Percentiles rank a stretch among this genome's conserved stretches.
Evolutionary conservation across 2,797 vertebrate genomes (phyloP).

Genomic region (Passerculus sandwichensis): DNA sequence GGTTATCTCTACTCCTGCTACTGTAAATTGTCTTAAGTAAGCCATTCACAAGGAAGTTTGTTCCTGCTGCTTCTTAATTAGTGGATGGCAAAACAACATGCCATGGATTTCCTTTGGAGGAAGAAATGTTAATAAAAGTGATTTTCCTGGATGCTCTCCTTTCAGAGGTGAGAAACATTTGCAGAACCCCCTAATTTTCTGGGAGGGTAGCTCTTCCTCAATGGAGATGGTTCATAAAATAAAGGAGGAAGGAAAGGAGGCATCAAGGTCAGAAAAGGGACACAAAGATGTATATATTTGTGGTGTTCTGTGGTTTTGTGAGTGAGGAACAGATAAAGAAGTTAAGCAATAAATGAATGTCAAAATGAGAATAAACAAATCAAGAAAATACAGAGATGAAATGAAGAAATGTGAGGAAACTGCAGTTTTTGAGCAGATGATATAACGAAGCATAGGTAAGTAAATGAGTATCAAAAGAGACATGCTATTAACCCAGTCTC

Average conservation of each 20-base stretch:
- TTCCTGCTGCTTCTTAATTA: conserved; percentile 49
- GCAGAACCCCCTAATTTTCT: background rate
- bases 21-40: conserved; percentile 18
- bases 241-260: background rate
- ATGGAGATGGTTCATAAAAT: background rate
- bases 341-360: background rate
- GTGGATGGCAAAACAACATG: background rate
- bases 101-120: background rate
- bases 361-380: background rate
- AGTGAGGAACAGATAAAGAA: background rate
- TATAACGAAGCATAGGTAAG: background rate
- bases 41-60: background rate
- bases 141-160: conserved; percentile 4
- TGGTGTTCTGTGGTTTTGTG: background rate
- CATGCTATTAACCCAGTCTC: background rate
- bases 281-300: background rate
- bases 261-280: background rate
- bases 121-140: conserved; percentile 4
- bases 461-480: background rate
- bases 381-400: background rate
- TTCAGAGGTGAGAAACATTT: background rate
- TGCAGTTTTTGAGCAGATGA: background rate
- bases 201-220: background rate
- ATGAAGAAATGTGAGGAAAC: background rate
- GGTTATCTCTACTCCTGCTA: background rate